Conservation (phyloP, 2,888 invertebrate species). For the Sesia apiformis region DNA sequence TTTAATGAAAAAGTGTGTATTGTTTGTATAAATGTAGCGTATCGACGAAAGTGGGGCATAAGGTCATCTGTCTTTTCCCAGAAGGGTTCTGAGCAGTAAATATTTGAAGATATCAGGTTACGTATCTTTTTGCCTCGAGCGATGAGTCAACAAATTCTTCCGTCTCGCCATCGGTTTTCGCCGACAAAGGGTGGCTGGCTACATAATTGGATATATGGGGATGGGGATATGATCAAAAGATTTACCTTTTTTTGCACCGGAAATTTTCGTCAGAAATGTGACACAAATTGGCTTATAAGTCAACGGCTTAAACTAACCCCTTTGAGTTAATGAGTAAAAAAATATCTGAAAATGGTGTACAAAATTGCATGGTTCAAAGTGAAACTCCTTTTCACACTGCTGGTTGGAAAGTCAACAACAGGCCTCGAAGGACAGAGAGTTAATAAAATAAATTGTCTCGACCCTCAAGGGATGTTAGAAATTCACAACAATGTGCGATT, state of each 20-base stretch:
- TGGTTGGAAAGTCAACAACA: no score
- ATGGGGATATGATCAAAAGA: conserved; percentile 1
- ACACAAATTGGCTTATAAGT: background rate
- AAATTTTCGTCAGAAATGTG: background rate
- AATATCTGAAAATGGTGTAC: no score
- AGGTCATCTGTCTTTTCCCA: conserved; percentile 29
- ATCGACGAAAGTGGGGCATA: conserved; percentile 37
- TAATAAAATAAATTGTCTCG: conserved; percentile 14
- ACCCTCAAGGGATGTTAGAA: conserved; percentile 18
- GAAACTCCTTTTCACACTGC: no score
- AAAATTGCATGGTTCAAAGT: no score
- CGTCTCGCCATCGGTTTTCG: conserved; percentile 7
- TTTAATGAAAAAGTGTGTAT: conserved; percentile 9
- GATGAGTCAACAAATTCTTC: conserved; percentile 23
- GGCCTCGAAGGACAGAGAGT: background rate
- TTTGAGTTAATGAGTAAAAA: no score
- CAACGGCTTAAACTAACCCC: background rate
- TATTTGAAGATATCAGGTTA: conserved; percentile 25
- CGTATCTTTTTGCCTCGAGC: conserved; percentile 13
- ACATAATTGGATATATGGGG: conserved; percentile 17
- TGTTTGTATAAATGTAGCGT: conserved; percentile 32
- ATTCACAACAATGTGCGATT: conserved; percentile 8
- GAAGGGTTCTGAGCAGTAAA: conserved; percentile 22
- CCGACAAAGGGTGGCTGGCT: conserved; percentile 12
- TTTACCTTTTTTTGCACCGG: background rate